Conservation (phyloP, 2,888 invertebrate species). For the Siphonodentalium dalli region DNA sequence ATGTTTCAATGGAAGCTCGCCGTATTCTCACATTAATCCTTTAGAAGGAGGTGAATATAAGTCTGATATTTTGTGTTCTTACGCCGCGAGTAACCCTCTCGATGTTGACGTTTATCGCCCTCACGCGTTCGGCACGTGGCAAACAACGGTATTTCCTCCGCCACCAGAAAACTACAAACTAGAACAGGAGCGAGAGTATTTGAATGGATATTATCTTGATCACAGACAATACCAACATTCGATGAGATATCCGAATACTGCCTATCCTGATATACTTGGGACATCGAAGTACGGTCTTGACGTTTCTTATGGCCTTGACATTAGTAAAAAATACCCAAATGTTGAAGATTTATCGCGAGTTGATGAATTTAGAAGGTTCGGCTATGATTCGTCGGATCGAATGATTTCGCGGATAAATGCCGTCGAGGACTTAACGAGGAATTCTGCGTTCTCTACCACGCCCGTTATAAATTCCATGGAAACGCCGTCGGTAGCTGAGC, state of each 20-base stretch:
- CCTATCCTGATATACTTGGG: conserved; percentile 58
- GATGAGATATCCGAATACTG: conserved; percentile 54
- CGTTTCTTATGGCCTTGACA: conserved; percentile 57
- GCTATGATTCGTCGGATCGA: conserved; percentile 37
- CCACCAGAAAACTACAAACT: conserved; percentile 48
- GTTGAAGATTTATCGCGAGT: conserved; percentile 48
- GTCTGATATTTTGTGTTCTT: conserved; percentile 56
- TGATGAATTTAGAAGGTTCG: conserved; percentile 53
- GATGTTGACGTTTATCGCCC: conserved; percentile 54
- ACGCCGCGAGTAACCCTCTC: conserved; percentile 49
- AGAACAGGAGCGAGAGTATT: conserved; percentile 51
- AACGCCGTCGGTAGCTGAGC: too few species aligned
- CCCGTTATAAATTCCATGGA: too few species aligned
- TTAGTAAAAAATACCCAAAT: conserved; percentile 57
- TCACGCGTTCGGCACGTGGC: conserved; percentile 47
- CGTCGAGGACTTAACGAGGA: too few species aligned
- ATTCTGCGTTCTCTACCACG: too few species aligned
- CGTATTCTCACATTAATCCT: conserved; percentile 46
- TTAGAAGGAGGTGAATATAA: conserved; percentile 55
- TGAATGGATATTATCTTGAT: conserved; percentile 60
- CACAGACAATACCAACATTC: conserved; percentile 60
- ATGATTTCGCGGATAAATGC: too few species aligned
- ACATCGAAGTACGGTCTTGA: conserved; percentile 56
- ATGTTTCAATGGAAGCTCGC: conserved; percentile 51
- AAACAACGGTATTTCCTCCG: conserved; percentile 43